These are phyloP conservation scores for Hydrotaea diabolus DNA, from an alignment of 2,888 invertebrate genomes.

Conservation along the genomic window DNA sequence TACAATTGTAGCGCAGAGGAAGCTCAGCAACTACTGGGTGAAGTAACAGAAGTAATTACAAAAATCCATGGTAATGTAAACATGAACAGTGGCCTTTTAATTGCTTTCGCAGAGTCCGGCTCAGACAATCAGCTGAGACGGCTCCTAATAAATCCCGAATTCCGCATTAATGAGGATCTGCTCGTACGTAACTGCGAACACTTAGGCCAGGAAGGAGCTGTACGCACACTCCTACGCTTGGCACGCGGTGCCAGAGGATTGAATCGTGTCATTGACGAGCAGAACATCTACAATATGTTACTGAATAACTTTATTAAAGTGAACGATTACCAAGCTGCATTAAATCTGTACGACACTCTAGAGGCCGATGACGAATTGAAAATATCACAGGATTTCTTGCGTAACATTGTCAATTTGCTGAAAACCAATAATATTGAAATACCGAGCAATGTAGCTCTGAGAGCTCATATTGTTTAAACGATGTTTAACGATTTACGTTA, in stretches of 20 bases:
- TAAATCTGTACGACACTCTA: slow-evolving; percentile 78
- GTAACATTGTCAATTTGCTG: slow-evolving; percentile 76
- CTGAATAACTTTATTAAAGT: slow-evolving; percentile 74
- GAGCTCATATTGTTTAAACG: slow-evolving; percentile 71
- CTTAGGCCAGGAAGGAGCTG: slow-evolving; percentile 76
- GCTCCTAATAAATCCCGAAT: slow-evolving; percentile 82
- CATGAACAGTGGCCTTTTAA: slow-evolving; percentile 79
- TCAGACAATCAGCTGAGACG: slow-evolving; percentile 81
- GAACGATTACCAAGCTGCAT: slow-evolving; percentile 76
- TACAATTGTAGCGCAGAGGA: slow-evolving; percentile 71
- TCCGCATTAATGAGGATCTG: slow-evolving; percentile 82
- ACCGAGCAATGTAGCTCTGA: slow-evolving; percentile 78
- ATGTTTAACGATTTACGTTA: neutral
- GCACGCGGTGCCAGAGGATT: slow-evolving; percentile 77
- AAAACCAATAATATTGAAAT: slow-evolving; percentile 78
- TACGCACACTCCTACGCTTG: slow-evolving; percentile 75
- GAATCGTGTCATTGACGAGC: slow-evolving; percentile 76
- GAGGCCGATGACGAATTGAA: slow-evolving; percentile 76
- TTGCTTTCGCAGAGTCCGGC: slow-evolving; percentile 82
- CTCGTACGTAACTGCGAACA: slow-evolving; percentile 82
- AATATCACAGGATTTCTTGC: slow-evolving; percentile 76
- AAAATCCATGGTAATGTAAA: slow-evolving; percentile 80
- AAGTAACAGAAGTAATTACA: slow-evolving; percentile 76
- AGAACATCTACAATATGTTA: slow-evolving; percentile 78
- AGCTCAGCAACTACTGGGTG: slow-evolving; percentile 79